Evolutionary conservation across 2,888 invertebrate genomes (phyloP).

Genomic region (Torymus auratus): DNA sequence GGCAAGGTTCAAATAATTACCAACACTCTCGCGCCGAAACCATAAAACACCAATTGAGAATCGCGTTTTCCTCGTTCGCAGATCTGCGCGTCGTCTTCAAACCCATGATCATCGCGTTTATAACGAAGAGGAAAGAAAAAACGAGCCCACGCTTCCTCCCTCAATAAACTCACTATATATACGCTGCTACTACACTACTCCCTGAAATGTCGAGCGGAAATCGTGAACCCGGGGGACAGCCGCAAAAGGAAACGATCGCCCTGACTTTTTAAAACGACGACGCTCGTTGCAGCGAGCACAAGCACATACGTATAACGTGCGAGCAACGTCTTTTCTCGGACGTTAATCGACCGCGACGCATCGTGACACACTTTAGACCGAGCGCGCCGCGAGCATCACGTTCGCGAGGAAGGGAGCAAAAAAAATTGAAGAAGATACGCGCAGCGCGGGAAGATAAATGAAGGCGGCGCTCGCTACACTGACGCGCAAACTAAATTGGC

Average conservation of each 20-base stretch:
- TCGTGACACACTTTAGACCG: conserved; percentile 61
- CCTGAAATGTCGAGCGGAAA: conserved; percentile 31
- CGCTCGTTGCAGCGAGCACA: background rate
- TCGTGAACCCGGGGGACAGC: background rate
- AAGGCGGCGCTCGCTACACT: background rate
- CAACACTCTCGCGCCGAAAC: too few relatives aligned
- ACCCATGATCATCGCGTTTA: too few relatives aligned
- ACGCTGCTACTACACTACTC: too few relatives aligned
- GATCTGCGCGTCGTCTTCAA: too few relatives aligned
- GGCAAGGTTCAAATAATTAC: too few relatives aligned
- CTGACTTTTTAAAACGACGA: conserved; percentile 26
- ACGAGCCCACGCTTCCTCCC: conserved; percentile 25
- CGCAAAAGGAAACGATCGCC: conserved; percentile 33
- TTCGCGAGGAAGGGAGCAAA: conserved; percentile 3
- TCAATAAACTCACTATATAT: too few relatives aligned
- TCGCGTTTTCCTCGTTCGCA: too few relatives aligned
- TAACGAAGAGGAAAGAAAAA: conserved; percentile 10
- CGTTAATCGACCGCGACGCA: conserved; percentile 63
- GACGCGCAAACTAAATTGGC: conserved; percentile 8
- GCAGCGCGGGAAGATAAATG: background rate
- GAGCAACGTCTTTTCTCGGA: conserved; percentile 49
- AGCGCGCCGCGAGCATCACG: too few relatives aligned
- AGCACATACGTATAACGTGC: conserved; percentile 45
- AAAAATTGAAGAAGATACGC: background rate
- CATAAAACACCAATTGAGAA: too few relatives aligned